Evolutionary conservation across 1,140 invertebrate species (phyloP), one percentile per base, ranked within the genome.

Genomic region (Pteromalus puparum): DNA sequence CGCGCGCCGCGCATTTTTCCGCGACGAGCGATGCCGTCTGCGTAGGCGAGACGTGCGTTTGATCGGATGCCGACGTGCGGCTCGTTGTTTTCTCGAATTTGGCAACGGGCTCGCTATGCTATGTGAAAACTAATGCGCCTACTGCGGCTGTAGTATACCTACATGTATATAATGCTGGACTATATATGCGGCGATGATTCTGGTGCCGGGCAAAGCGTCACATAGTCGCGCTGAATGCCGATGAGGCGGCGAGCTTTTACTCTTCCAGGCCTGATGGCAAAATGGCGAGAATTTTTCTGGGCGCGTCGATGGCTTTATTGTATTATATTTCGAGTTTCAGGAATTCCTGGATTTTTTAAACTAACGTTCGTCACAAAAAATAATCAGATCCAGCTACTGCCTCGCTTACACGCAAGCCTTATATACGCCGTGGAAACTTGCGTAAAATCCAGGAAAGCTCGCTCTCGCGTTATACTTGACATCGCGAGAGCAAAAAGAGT

Each of bases 1-100:
- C 90, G 90, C 88, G 86, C 88, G 77, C 61, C 7, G 87, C 86
- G 67, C 88, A 87, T 78, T 83, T 83, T 77, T 74, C 42, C 75
- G 34, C 21, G 83, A 15, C 78, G 85, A 86, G 87, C 84, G 72
- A 91, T 90, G 89, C 90, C 85, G 77, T 82, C 87, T 90, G 89
- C 90, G 90, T 90, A 91, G 90, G 89, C 86, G 89, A 88, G 88
- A 91, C 91, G 90, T 91, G 91, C 90, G 88, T 91, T 91, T 91
- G 91, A 91, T 90, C 88, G 84, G 86, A 84, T 78, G 89, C 90
- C 90, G 90, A 87, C 88, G 82, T 81, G 87, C 87, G 86, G 86
- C 85, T 67, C 85, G 67, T 70, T 70, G 72, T 74, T 74, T 74
- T 74, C 72, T 34, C 72, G 72, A 74, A 38, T 82, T 26, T 42